These are phyloP conservation scores for Elmis aenea DNA, from an alignment of 2,888 invertebrate species.

Conservation along the genomic window DNA sequence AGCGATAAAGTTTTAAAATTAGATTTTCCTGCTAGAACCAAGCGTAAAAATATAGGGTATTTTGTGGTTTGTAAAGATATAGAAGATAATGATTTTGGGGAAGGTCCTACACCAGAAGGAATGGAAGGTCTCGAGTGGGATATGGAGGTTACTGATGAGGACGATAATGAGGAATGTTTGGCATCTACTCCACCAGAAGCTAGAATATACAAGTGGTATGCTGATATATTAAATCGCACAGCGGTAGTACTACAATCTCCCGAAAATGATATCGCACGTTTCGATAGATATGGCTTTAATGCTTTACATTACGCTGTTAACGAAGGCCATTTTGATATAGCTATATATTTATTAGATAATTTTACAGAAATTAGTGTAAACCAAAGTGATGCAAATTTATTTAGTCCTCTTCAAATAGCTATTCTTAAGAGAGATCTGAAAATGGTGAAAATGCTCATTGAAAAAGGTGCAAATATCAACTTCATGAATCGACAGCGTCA, in stretches of 20 bases:
- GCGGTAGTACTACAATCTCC: constrained; percentile 40
- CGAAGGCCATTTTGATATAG: constrained; percentile 58
- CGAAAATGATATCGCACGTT: constrained; percentile 53
- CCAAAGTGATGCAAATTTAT: constrained; percentile 59
- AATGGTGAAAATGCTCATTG: constrained; percentile 54
- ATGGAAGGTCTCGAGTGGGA: constrained; percentile 73
- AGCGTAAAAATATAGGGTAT: constrained; percentile 46
- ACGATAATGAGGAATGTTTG: constrained; percentile 10
- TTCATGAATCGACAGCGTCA: constrained; percentile 36
- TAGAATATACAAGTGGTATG: constrained; percentile 63
- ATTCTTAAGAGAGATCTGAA: constrained; percentile 54
- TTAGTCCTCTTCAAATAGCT: constrained; percentile 66
- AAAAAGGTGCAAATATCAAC: constrained; percentile 59
- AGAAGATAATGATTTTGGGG: constrained; percentile 42
- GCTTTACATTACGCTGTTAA: constrained; percentile 72
- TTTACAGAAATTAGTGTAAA: constrained; percentile 59
- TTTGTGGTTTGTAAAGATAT: constrained; percentile 47
- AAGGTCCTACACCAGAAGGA: constrained; percentile 45
- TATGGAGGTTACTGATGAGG: constrained; percentile 60
- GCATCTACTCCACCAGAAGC: constrained; percentile 28
- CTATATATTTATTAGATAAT: constrained; percentile 51
- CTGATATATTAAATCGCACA: constrained; percentile 65
- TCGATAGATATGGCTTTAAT: constrained; percentile 60
- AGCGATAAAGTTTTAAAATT: constrained; percentile 44
- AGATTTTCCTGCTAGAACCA: constrained; percentile 24